phyloP scores from a whole-genome alignment of 2,113 vertebrate species.

The Corydoras sp. region DNA sequence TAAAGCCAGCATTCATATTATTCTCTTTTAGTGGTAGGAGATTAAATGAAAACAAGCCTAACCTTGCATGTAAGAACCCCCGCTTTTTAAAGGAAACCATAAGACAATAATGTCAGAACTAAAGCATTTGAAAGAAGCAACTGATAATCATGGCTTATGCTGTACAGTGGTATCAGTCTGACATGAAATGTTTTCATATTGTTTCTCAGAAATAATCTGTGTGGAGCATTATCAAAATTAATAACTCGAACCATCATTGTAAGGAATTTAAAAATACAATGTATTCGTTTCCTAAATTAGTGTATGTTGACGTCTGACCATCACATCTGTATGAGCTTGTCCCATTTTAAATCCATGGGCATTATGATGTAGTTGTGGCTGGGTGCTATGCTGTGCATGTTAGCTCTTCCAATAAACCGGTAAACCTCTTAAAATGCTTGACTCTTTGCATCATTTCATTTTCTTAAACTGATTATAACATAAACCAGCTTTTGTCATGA shows the following conservation, averaged over 20 bases:
- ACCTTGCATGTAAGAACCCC: constrained; percentile 10
- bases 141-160: neutral
- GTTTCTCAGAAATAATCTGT: neutral
- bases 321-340: too few relatives aligned
- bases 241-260: neutral
- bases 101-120: neutral
- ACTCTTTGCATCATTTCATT: constrained; percentile 9
- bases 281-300: neutral
- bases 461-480: neutral
- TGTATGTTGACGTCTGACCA: neutral
- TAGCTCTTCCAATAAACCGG: neutral
- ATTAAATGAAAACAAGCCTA: neutral
- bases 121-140: neutral
- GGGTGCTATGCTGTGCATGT: constrained; percentile 2
- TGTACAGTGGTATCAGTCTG: neutral
- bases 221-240: too few relatives aligned
- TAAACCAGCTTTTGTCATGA: constrained; percentile 7
- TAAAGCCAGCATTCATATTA: neutral
- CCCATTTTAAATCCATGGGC: too few relatives aligned
- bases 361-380: too few relatives aligned
- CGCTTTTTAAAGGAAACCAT: neutral
- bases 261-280: neutral
- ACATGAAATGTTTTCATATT: neutral
- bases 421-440: neutral
- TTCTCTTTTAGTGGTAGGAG: neutral